phyloP scores from a whole-genome alignment of 2,797 vertebrate species.

The Enteromius treurensis region DNA sequence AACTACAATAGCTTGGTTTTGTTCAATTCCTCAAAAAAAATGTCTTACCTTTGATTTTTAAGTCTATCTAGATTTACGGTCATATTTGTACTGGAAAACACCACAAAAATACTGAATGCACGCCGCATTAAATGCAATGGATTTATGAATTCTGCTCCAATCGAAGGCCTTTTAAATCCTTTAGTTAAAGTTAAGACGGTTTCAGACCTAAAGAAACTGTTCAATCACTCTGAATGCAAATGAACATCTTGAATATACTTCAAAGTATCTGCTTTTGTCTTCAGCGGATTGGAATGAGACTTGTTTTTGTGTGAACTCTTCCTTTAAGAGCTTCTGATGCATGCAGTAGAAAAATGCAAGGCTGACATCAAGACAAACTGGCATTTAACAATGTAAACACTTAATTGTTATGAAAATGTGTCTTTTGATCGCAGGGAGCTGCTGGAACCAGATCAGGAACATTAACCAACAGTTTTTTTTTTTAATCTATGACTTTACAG shows the following conservation, averaged over 20 bases:
- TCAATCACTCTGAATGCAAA: not conserved
- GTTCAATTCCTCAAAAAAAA: not conserved
- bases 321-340: not conserved
- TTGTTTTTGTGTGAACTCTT: not conserved
- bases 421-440: not conserved
- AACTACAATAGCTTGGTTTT: not conserved
- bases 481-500: constrained; percentile 10
- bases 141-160: not conserved
- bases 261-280: not conserved
- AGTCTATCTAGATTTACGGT: not conserved
- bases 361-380: constrained; percentile 2
- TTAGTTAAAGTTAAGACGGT: not conserved
- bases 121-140: not conserved
- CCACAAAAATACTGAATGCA: not conserved
- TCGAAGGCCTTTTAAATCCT: not conserved
- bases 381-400: not conserved
- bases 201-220: not conserved
- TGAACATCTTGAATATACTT: not conserved
- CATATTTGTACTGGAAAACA: not conserved
- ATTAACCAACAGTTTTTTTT: constrained; percentile 5
- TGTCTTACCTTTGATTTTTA: not conserved
- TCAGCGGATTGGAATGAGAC: not conserved
- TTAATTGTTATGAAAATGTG: not conserved
- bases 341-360: not conserved
- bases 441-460: not conserved